Conservation (phyloP, 23 tunicate species). For the Halocynthia aurantium region DNA sequence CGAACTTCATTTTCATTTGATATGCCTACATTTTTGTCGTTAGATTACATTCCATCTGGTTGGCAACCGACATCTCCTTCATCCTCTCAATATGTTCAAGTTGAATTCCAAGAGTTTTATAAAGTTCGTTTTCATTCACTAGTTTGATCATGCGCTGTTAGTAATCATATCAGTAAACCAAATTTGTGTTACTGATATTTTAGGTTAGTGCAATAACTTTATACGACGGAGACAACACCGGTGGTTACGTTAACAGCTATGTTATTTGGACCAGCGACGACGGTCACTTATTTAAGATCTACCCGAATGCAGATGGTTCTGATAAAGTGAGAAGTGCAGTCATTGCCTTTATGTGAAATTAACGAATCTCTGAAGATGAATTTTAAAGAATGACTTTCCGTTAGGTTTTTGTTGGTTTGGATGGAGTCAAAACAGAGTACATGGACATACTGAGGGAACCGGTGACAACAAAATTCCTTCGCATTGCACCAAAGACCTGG, state of each 20-base stretch:
- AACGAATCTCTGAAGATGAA: background rate
- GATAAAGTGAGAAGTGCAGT: conserved; percentile 25
- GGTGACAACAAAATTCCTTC: conserved; percentile 30
- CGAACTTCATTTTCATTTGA: background rate
- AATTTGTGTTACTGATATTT: background rate
- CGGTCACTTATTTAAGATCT: conserved; percentile 23
- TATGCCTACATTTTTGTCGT: background rate
- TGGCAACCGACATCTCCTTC: conserved; percentile 50
- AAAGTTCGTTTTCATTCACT: background rate
- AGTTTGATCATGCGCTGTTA: no score
- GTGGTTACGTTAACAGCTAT: conserved; percentile 38
- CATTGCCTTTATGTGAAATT: background rate
- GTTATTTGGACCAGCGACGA: conserved; percentile 36
- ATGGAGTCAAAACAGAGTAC: conserved; percentile 21
- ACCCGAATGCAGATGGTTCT: conserved; percentile 27
- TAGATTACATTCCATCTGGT: conserved; percentile 62
- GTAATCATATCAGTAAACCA: background rate
- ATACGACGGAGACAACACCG: conserved; percentile 15
- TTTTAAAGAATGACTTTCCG: background rate
- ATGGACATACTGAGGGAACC: conserved; percentile 71
- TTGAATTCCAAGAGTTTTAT: conserved; percentile 30
- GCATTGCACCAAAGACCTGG: conserved; percentile 51
- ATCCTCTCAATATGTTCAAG: conserved; percentile 48
- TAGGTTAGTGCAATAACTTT: conserved; percentile 56
- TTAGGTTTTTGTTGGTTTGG: conserved; percentile 48